Percentiles rank a stretch among this genome's conserved stretches.
Evolutionary conservation across 1,140 invertebrate genomes (phyloP).

Genomic region (Drosophila nebulosa): DNA sequence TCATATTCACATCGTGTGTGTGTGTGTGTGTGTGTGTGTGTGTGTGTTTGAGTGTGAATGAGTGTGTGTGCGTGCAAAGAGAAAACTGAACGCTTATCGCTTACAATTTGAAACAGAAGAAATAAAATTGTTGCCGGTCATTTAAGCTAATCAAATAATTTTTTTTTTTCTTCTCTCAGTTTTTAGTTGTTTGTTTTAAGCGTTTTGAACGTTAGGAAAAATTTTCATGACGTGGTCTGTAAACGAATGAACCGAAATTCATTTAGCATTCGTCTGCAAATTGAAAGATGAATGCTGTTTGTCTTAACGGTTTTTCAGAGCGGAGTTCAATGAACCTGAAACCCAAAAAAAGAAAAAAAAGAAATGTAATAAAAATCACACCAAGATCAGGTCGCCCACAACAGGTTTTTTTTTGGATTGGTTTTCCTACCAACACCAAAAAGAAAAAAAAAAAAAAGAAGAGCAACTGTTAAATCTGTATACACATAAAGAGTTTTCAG

Average conservation of each 20-base stretch:
- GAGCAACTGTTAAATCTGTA: constrained; percentile 27
- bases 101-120: constrained; percentile 15
- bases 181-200: constrained; percentile 23
- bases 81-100: constrained; percentile 45
- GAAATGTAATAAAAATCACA: constrained; percentile 12
- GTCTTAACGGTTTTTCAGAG: constrained; percentile 25
- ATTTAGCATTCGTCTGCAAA: constrained; percentile 58
- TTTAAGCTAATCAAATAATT: constrained; percentile 2
- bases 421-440: neutral
- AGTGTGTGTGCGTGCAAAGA: constrained; percentile 8
- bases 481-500: constrained; percentile 6
- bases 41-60: neutral
- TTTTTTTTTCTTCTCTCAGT: constrained; percentile 18
- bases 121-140: constrained; percentile 36
- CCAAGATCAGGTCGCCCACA: constrained; percentile 25
- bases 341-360: neutral
- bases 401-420: constrained; percentile 31
- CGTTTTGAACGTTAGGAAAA: constrained; percentile 33
- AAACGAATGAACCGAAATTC: constrained; percentile 8
- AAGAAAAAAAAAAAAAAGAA: too few species aligned
- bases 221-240: constrained; percentile 53
- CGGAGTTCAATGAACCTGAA: constrained; percentile 39
- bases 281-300: constrained; percentile 21
- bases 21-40: neutral
- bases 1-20: constrained; percentile 65